Percentiles rank a stretch among this genome's conserved stretches.
Conservation (phyloP, 1,140 invertebrate species). For the Microplitis demolitor region DNA sequence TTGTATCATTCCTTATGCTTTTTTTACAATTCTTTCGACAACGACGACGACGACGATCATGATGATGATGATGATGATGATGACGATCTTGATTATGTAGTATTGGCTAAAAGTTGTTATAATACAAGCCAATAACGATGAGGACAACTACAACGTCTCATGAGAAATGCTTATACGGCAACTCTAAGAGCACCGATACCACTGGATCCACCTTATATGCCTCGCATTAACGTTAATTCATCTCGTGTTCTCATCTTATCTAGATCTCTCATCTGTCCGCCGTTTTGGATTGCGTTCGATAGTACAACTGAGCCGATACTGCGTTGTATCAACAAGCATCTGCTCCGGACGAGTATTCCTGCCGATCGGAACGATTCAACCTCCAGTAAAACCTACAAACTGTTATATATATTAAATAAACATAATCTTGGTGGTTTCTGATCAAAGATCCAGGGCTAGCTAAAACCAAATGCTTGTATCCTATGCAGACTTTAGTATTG, state of each 20-base stretch:
- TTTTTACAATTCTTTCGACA: too few relatives aligned
- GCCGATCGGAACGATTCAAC: too few relatives aligned
- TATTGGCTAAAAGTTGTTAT: too few relatives aligned
- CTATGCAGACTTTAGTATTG: constrained; percentile 10
- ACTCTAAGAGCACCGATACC: constrained; percentile 21
- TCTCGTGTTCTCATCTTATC: constrained; percentile 38
- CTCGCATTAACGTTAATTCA: constrained; percentile 34
- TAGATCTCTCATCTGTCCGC: constrained; percentile 28
- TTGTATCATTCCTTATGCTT: too few relatives aligned
- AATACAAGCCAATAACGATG: too few relatives aligned
- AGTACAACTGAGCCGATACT: not conserved
- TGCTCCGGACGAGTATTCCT: too few relatives aligned
- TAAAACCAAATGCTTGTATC: constrained; percentile 49
- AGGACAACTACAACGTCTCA: constrained; percentile 2
- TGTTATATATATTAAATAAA: not conserved
- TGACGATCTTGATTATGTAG: too few relatives aligned
- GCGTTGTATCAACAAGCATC: not conserved
- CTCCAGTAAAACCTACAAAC: not conserved
- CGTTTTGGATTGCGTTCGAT: constrained; percentile 30
- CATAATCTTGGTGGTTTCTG: not conserved
- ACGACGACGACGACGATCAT: too few relatives aligned
- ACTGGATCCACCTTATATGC: constrained; percentile 39
- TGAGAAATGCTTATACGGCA: constrained; percentile 24
- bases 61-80: too few relatives aligned
- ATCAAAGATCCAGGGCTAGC: not conserved